Percentiles rank a stretch among this genome's conserved stretches.
Evolutionary conservation across 2,888 invertebrate genomes (phyloP).

Genomic region (Epinotia brunnichana): DNA sequence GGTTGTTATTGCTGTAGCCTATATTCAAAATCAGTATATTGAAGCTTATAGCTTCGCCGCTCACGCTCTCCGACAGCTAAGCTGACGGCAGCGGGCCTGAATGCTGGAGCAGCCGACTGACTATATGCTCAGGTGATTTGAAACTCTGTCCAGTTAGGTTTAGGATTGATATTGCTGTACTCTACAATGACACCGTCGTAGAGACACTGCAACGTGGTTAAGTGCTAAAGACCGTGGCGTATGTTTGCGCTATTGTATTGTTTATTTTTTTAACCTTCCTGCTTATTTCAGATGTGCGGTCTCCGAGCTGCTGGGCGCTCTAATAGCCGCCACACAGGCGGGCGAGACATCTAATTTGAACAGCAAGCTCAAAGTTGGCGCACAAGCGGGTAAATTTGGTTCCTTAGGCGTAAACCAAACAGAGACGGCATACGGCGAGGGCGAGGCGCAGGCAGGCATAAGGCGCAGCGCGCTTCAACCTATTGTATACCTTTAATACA

Average conservation of each 20-base stretch:
- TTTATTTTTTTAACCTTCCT: background rate
- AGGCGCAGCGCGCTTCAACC: too few species aligned
- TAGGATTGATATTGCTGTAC: background rate
- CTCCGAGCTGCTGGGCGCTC: slow-evolving; percentile 94
- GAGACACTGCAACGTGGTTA: background rate
- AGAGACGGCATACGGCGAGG: too few species aligned
- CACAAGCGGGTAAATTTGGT: slow-evolving; percentile 64
- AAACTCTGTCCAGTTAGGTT: background rate
- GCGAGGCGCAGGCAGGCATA: too few species aligned
- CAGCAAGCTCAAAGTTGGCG: slow-evolving; percentile 69
- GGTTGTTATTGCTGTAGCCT: background rate
- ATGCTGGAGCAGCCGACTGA: slow-evolving; percentile 85
- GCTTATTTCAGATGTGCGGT: slow-evolving; percentile 87
- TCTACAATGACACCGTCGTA: background rate
- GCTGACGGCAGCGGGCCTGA: slow-evolving; percentile 94
- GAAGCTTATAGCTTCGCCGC: slow-evolving; percentile 83
- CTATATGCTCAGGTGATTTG: slow-evolving; percentile 56
- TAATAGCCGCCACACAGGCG: slow-evolving; percentile 93
- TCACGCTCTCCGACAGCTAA: slow-evolving; percentile 93
- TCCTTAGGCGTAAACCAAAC: too few species aligned
- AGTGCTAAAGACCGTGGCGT: background rate
- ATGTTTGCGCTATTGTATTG: background rate
- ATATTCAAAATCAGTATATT: too few species aligned
- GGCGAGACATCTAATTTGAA: slow-evolving; percentile 79
- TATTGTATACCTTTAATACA: too few species aligned